Percentiles rank a stretch among this genome's conserved stretches.
Evolutionary conservation across 2,797 vertebrate genomes (phyloP).

Genomic region (Chanos chanos): DNA sequence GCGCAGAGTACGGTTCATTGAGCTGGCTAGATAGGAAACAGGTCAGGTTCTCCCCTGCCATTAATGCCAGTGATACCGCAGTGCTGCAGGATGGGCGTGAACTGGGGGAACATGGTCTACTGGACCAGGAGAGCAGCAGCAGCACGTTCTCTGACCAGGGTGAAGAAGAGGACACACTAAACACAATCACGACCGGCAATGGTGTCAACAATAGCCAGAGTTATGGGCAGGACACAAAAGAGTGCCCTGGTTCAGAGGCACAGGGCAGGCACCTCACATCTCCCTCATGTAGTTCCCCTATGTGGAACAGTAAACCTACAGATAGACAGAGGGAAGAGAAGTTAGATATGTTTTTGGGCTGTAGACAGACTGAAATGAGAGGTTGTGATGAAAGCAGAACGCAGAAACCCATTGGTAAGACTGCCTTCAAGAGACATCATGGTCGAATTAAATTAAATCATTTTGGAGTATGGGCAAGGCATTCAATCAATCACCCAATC

Average conservation of each 20-base stretch:
- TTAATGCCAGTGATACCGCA: conserved; percentile 36
- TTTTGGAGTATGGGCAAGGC: too few species aligned
- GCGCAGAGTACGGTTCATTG: conserved; percentile 37
- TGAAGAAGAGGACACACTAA: conserved; percentile 10
- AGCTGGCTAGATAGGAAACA: conserved; percentile 77
- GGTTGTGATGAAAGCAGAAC: background rate
- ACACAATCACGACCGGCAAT: conserved; percentile 11
- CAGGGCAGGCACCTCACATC: too few species aligned
- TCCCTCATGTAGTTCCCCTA: background rate
- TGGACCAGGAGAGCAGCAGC: conserved; percentile 56
- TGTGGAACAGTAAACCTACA: conserved; percentile 15
- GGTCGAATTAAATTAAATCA: too few species aligned
- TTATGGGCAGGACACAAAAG: background rate
- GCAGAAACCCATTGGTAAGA: background rate
- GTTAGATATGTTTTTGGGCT: conserved; percentile 12
- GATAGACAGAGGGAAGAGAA: conserved; percentile 27
- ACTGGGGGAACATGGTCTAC: conserved; percentile 63
- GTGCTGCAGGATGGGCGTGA: conserved; percentile 51
- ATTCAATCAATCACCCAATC: too few species aligned
- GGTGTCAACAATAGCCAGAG: background rate
- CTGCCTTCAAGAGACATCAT: background rate
- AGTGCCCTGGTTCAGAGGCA: background rate
- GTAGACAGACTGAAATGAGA: conserved; percentile 40
- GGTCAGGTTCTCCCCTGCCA: conserved; percentile 73
- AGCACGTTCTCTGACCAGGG: conserved; percentile 27